phyloP scores from a whole-genome alignment of 2,797 vertebrate species.

The Myotis myotis region DNA sequence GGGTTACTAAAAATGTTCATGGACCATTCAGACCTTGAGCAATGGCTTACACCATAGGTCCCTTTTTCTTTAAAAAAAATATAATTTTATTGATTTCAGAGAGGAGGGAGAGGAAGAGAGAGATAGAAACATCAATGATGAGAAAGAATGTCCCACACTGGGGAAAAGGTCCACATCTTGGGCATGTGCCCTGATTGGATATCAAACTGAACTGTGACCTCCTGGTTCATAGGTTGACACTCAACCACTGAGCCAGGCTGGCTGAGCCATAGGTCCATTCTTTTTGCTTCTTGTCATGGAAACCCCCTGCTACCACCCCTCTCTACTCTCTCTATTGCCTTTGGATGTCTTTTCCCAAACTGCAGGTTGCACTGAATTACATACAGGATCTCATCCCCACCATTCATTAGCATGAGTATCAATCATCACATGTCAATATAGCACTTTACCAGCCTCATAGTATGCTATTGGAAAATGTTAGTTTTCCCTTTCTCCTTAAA shows the following conservation, averaged over 20 bases:
- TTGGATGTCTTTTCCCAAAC: not conserved
- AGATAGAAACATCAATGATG: too few relatives aligned
- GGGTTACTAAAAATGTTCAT: not conserved
- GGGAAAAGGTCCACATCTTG: too few relatives aligned
- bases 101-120: too few relatives aligned
- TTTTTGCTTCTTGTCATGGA: not conserved
- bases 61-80: not conserved
- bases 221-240: too few relatives aligned
- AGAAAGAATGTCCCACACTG: too few relatives aligned
- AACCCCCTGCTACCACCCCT: rapidly evolving
- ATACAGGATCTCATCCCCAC: not conserved
- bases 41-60: not conserved
- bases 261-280: not conserved
- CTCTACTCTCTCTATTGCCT: not conserved
- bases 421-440: not conserved
- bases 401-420: not conserved
- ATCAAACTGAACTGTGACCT: too few relatives aligned
- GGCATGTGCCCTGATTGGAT: too few relatives aligned
- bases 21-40: not conserved
- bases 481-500: not conserved
- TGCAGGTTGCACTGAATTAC: not conserved
- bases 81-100: too few relatives aligned
- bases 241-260: too few relatives aligned
- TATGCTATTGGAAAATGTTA: not conserved
- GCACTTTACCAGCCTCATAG: not conserved